Percentiles rank a stretch among this genome's conserved stretches.
phyloP scores from a whole-genome alignment of 1,140 invertebrate genomes.

The Bombus affinis region DNA sequence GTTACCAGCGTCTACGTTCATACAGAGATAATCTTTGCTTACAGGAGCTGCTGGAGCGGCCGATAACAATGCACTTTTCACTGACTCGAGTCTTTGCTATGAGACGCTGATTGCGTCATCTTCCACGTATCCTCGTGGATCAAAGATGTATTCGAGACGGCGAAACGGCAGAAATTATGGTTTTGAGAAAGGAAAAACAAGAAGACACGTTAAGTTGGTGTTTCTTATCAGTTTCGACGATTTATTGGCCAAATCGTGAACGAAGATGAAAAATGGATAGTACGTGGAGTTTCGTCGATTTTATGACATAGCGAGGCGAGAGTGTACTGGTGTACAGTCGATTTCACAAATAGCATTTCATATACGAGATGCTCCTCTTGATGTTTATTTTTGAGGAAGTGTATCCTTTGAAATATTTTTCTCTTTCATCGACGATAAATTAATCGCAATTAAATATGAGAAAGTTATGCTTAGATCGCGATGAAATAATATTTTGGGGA shows the following conservation, averaged over 20 bases:
- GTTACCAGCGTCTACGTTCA: neutral
- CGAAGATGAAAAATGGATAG: neutral
- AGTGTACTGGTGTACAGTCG: neutral
- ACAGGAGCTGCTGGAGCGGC: neutral
- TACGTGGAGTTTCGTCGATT: neutral
- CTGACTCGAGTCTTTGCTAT: neutral
- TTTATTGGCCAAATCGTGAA: constrained; percentile 20
- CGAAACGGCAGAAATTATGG: neutral
- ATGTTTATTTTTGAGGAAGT: neutral
- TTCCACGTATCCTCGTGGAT: neutral
- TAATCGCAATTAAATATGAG: too few species aligned
- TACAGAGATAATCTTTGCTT: constrained; percentile 30
- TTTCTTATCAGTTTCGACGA: neutral
- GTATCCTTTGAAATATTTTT: too few species aligned
- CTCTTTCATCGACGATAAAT: too few species aligned
- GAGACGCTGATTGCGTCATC: neutral
- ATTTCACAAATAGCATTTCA: neutral
- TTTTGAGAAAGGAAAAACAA: neutral
- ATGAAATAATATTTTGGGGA: too few species aligned
- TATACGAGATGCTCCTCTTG: neutral
- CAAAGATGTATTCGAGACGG: neutral
- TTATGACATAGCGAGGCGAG: neutral
- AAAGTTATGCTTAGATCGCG: too few species aligned
- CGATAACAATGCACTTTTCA: constrained; percentile 10
- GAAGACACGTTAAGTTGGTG: neutral